Evolutionary conservation across 2,113 vertebrate species (phyloP).

Genomic region (Caloenas nicobarica): DNA sequence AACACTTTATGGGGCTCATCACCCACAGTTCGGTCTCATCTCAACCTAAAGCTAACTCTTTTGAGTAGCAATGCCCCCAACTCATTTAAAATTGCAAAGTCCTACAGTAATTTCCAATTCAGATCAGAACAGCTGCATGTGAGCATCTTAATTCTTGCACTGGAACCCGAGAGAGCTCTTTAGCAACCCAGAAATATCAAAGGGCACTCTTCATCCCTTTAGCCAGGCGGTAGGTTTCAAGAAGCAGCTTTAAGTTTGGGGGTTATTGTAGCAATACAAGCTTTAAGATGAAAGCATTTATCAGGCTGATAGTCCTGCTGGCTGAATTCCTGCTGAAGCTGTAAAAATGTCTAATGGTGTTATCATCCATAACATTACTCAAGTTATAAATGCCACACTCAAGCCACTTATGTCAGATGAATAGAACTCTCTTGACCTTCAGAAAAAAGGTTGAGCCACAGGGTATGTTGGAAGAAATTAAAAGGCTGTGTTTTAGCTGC

Average conservation of each 20-base stretch:
- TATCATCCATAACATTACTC: constrained; percentile 55
- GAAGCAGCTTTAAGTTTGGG: constrained; percentile 26
- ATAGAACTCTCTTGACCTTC: constrained; percentile 57
- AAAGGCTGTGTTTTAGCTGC: neutral
- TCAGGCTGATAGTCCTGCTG: constrained; percentile 53
- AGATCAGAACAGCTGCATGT: neutral
- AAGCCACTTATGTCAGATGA: constrained; percentile 36
- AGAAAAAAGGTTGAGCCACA: constrained; percentile 37
- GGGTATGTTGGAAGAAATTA: neutral
- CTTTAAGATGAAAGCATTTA: constrained; percentile 63
- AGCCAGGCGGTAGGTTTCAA: constrained; percentile 33
- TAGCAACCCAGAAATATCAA: constrained; percentile 21
- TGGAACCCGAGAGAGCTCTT: neutral
- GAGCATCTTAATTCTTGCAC: neutral
- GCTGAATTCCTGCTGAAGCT: constrained; percentile 58
- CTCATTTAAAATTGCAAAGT: neutral
- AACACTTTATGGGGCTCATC: neutral
- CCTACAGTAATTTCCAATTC: neutral
- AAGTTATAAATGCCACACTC: constrained; percentile 55
- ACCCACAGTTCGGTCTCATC: neutral
- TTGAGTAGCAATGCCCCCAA: neutral
- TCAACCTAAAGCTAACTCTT: constrained; percentile 1
- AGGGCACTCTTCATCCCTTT: constrained; percentile 23
- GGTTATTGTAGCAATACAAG: constrained; percentile 44
- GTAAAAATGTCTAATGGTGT: constrained; percentile 49